phyloP scores from a whole-genome alignment of 2,113 vertebrate genomes.

The Sylvietta virens region DNA sequence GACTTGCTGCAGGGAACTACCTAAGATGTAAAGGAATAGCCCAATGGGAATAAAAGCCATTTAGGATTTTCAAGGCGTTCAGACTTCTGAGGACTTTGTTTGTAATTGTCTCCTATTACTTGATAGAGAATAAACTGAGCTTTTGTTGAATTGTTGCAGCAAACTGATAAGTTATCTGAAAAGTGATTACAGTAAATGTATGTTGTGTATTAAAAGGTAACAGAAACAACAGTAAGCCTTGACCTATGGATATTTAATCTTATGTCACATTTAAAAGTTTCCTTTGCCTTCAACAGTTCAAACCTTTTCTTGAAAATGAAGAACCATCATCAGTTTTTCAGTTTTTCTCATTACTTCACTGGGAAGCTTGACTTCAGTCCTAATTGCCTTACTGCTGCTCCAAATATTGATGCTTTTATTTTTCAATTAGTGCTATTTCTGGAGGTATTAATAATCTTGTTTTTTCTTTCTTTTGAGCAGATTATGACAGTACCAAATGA shows the following conservation, averaged over 20 bases:
- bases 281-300: neutral
- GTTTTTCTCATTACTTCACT: neutral
- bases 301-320: neutral
- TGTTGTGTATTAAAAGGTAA: neutral
- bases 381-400: neutral
- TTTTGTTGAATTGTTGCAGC: neutral
- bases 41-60: neutral
- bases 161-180: neutral
- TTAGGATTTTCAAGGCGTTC: neutral
- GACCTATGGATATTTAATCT: neutral
- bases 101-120: neutral
- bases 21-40: neutral
- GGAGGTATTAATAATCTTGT: neutral
- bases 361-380: neutral
- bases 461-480: slow-evolving; percentile 59
- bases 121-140: neutral
- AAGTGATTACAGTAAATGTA: neutral
- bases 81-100: neutral
- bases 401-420: neutral
- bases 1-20: neutral
- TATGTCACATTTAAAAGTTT: neutral
- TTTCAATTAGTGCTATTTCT: neutral
- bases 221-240: neutral
- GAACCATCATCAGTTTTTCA: neutral
- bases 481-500: slow-evolving; percentile 98